Evolutionary conservation across 2,888 invertebrate species (phyloP).

Genomic region (Melanophora roralis): DNA sequence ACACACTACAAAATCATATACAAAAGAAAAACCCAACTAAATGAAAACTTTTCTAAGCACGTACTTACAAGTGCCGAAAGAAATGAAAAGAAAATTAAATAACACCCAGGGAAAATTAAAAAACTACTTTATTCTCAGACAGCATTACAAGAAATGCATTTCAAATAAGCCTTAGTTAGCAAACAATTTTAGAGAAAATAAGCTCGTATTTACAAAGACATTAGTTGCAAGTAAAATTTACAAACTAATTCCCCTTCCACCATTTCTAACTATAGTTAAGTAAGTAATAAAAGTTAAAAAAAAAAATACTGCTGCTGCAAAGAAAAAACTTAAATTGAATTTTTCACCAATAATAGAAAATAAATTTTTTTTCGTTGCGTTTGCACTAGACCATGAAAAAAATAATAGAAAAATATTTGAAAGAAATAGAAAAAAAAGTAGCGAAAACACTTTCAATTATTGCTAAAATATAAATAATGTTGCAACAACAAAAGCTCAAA

Average conservation of each 20-base stretch:
- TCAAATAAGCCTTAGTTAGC: conserved; percentile 54
- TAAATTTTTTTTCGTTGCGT: neutral
- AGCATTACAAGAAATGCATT: conserved; percentile 51
- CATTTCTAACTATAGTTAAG: neutral
- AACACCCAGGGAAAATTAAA: conserved; percentile 47
- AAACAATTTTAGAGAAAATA: conserved; percentile 52
- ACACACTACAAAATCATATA: neutral
- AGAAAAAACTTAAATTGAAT: conserved; percentile 50
- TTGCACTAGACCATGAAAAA: conserved; percentile 12
- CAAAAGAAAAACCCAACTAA: conserved; percentile 10
- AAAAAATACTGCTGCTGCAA: neutral
- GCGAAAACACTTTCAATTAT: conserved; percentile 12
- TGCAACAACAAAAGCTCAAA: conserved; percentile 15
- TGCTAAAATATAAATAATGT: conserved; percentile 37
- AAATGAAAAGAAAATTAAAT: neutral
- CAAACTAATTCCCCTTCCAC: neutral
- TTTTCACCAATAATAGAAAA: conserved; percentile 23
- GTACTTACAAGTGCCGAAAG: conserved; percentile 31
- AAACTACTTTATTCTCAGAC: conserved; percentile 41
- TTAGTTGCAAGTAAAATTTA: conserved; percentile 27
- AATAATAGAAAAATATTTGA: neutral
- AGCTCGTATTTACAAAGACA: conserved; percentile 48
- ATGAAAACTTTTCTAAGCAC: conserved; percentile 50
- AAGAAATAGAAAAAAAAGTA: neutral
- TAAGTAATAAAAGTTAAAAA: conserved; percentile 4